phyloP scores from a whole-genome alignment of 2,113 vertebrate species.

The Ochotona princeps region DNA sequence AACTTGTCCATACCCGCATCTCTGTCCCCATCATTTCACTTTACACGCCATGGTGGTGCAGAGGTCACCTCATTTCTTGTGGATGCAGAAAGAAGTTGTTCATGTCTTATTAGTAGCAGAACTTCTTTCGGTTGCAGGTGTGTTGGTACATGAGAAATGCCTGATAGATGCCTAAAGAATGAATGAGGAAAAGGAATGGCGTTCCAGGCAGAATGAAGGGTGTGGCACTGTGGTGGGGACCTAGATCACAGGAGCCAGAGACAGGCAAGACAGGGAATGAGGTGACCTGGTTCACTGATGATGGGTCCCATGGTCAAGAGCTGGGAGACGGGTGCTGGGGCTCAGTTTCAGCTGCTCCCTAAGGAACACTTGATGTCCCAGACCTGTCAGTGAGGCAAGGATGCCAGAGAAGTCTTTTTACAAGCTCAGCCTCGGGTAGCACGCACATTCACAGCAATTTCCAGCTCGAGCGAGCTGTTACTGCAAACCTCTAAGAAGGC shows the following conservation, averaged over 20 bases:
- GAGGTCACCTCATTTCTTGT: constrained; percentile 1
- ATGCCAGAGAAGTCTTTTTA: constrained; percentile 70
- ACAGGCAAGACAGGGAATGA: not conserved
- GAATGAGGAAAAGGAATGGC: not conserved
- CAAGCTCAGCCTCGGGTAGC: constrained; percentile 69
- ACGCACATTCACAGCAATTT: constrained; percentile 70
- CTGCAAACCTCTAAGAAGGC: constrained; percentile 74
- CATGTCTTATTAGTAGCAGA: constrained; percentile 19
- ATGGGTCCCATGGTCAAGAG: not conserved
- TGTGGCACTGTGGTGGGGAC: not conserved
- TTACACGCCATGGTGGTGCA: not conserved
- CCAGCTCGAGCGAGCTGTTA: constrained; percentile 74
- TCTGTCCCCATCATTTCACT: not conserved
- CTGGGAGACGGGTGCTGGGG: not conserved
- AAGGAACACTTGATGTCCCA: constrained; percentile 42
- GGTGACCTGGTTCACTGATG: not conserved
- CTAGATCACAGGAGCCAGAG: not conserved
- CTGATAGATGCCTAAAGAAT: not conserved
- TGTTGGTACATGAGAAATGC: not conserved
- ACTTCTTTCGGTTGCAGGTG: not conserved
- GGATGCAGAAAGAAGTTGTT: not conserved
- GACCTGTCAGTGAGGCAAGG: constrained; percentile 60
- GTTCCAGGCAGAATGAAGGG: not conserved
- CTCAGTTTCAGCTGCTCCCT: not conserved
- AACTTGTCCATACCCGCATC: not conserved